A percentile compares a stretch with the other conserved stretches of the same genome.
phyloP scores from a whole-genome alignment of 2,797 vertebrate species.

The Carduelis carduelis region DNA sequence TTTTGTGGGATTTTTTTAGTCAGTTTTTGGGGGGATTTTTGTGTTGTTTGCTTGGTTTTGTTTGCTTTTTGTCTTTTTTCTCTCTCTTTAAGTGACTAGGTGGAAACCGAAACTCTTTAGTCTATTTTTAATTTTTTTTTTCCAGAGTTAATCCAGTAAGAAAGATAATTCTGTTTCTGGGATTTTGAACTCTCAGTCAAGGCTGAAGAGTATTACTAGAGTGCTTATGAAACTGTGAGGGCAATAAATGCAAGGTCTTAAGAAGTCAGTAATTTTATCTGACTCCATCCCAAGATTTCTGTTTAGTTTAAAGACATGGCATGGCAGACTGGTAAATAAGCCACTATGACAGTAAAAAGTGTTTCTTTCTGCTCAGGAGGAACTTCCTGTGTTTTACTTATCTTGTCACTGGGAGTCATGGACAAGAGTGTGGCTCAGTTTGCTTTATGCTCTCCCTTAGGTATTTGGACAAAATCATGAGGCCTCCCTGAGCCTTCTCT shows the following conservation, averaged over 20 bases:
- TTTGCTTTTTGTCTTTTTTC: neutral
- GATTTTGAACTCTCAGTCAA: neutral
- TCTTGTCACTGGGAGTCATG: neutral
- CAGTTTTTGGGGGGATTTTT: too few relatives aligned
- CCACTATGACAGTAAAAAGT: neutral
- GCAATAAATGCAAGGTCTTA: neutral
- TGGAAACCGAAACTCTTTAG: neutral
- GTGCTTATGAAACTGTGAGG: neutral
- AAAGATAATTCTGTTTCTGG: neutral
- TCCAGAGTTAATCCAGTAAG: neutral
- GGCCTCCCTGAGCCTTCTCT: neutral
- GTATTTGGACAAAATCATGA: neutral
- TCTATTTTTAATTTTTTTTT: neutral
- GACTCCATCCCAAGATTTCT: neutral
- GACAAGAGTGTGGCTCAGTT: neutral
- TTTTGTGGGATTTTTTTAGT: neutral
- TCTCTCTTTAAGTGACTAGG: neutral
- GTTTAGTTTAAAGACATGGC: neutral
- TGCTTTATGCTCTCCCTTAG: neutral
- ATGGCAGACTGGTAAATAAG: neutral
- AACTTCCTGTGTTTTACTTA: neutral
- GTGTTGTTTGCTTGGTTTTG: neutral
- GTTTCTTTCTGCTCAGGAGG: neutral
- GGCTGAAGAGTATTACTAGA: neutral
- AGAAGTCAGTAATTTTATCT: neutral